Conservation (phyloP, 2,888 invertebrate species). For the Podotricha telesiphe region DNA sequence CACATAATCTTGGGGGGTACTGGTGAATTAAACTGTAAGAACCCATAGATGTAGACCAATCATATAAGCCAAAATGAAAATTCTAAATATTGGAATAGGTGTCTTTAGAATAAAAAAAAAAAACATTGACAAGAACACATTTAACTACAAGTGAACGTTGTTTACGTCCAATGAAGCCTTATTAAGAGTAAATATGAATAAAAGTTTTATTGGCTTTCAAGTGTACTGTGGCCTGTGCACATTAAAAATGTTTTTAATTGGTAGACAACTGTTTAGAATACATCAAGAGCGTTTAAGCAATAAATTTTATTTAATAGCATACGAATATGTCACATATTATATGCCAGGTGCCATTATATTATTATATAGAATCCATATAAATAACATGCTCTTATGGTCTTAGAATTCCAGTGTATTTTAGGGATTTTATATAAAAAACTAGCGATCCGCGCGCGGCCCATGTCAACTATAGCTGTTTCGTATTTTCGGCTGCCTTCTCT, state of each 20-base stretch:
- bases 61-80: too few relatives aligned
- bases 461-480: too few relatives aligned
- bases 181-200: not conserved
- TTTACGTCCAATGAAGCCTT: too few relatives aligned
- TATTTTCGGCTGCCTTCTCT: too few relatives aligned
- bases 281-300: not conserved
- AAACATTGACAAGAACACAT: too few relatives aligned
- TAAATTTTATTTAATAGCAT: constrained; percentile 15
- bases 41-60: constrained; percentile 93
- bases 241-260: constrained; percentile 1
- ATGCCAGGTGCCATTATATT: constrained; percentile 6
- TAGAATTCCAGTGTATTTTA: too few relatives aligned
- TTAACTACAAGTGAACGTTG: too few relatives aligned
- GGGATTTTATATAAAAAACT: too few relatives aligned
- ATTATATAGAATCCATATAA: constrained; percentile 7
- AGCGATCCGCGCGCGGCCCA: too few relatives aligned
- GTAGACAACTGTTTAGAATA: not conserved
- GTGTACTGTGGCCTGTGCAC: not conserved
- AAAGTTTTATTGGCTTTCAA: not conserved
- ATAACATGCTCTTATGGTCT: too few relatives aligned
- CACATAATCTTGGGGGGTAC: constrained; percentile 80
- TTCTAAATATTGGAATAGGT: too few relatives aligned
- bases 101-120: too few relatives aligned
- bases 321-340: not conserved
- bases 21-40: constrained; percentile 89